Evolutionary conservation across 2,797 vertebrate genomes (phyloP).

Genomic region (Siniperca scherzeri): DNA sequence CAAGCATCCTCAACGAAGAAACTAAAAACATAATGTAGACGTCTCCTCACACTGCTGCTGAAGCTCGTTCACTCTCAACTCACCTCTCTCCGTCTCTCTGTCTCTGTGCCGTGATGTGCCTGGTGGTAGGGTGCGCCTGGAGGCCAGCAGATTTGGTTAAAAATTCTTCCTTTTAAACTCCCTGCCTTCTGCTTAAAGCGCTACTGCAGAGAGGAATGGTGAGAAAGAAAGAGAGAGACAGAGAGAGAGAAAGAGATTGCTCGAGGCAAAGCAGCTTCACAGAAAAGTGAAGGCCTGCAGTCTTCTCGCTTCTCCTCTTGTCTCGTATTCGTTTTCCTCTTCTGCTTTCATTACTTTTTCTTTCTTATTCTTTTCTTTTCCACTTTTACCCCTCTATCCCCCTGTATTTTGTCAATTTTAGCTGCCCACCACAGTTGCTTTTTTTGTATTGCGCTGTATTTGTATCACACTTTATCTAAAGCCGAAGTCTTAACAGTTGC

Average conservation of each 20-base stretch:
- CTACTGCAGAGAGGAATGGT: conserved; percentile 30
- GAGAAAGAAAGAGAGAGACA: conserved; percentile 25
- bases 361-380: background rate
- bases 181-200: conserved; percentile 54
- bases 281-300: conserved; percentile 61
- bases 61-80: conserved; percentile 41
- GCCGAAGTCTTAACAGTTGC: background rate
- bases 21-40: conserved; percentile 19
- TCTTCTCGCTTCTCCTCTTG: conserved; percentile 49
- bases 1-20: conserved; percentile 28
- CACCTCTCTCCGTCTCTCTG: conserved; percentile 36
- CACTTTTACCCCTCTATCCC: conserved; percentile 10
- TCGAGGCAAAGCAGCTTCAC: conserved; percentile 67
- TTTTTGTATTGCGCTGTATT: background rate
- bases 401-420: conserved; percentile 17
- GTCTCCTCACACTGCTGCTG: conserved; percentile 32
- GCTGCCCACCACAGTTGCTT: background rate
- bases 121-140: conserved; percentile 61
- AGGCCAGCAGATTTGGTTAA: conserved; percentile 61
- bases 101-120: conserved; percentile 44
- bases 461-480: background rate
- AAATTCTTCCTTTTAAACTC: conserved; percentile 61
- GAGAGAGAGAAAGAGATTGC: conserved; percentile 29
- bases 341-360: conserved; percentile 20
- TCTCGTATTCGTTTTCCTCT: conserved; percentile 34